phyloP scores from a whole-genome alignment of 30 jellyfish, hydroid and myxozoan species.

The Aurelia aurita region DNA sequence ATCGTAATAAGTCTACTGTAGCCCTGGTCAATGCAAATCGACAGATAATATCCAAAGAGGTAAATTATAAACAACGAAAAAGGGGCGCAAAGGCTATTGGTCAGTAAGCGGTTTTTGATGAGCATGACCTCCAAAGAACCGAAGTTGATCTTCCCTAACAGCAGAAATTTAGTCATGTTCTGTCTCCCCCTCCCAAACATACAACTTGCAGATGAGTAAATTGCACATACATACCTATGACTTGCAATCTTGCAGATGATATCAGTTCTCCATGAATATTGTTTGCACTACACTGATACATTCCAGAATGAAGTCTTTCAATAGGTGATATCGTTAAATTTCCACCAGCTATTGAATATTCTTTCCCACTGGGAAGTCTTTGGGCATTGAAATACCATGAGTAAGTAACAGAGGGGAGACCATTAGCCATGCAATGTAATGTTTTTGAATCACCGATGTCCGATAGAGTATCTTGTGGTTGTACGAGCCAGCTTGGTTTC shows the following conservation, averaged over 20 bases:
- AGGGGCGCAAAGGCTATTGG: too few species aligned
- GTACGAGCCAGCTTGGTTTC: constrained; percentile 57
- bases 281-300: constrained; percentile 91
- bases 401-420: constrained; percentile 75
- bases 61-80: too few species aligned
- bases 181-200: too few species aligned
- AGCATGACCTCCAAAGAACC: too few species aligned
- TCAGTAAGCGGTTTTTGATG: too few species aligned
- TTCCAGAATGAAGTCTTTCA: constrained; percentile 69
- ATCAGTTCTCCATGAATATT: constrained; percentile 84
- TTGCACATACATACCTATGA: constrained; percentile 63
- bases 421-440: constrained; percentile 81
- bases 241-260: constrained; percentile 70
- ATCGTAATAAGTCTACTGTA: too few species aligned
- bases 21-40: too few species aligned
- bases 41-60: too few species aligned
- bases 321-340: constrained; percentile 75
- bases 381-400: constrained; percentile 86
- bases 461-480: constrained; percentile 59
- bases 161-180: too few species aligned
- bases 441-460: constrained; percentile 70
- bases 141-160: too few species aligned
- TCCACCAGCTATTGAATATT: constrained; percentile 77
- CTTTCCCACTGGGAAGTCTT: constrained; percentile 50
- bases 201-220: too few species aligned